Base-by-base conservation (phyloP, 2,797 vertebrate genomes). In the Anguilla obscura region DNA sequence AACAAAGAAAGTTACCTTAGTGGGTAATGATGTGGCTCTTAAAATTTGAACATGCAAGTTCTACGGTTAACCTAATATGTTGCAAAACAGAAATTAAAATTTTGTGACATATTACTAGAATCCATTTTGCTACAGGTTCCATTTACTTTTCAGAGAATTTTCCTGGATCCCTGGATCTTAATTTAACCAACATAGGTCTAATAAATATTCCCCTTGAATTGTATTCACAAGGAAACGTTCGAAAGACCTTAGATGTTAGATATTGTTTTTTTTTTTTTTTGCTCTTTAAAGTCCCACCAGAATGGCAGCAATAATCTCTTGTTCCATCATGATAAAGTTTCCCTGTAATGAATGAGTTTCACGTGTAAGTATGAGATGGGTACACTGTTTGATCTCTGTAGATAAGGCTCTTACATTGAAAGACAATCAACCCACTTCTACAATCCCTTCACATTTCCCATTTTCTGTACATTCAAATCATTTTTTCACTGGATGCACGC, bases 101-200 rank as follows among this genome's bases (percentile, higher is more conserved):
- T 60, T 60, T 60, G 2, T 14, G 12, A 16, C 56, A 60, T 21
- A 21, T 60, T 3, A n/a, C 60, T n/a, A 63, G 21, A 63, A 63
- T n/a, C 2, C 36, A 40, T 16, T 7, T 12, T 36, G 33, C 33
- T 14, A 14, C 16, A 30, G 8, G 27, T 27, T 30, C 66, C 7
- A 30, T 30, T 71, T 30, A 71, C 30, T 71, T 10, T 71, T 12
- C 24, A 76, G 74, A 40, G 33, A 16, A 76, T 76, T 14, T 76
- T n/a, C 14, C 16, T 40, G 14, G 30, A 76, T 12, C 74, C 74
- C 36, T 76, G 16, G 33, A 36, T n/a, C 33, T 36, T 40, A 71
- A 30, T 71, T 88, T 89, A 88, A 89, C 91, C 90, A 89, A 88
- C 83, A 87, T 84, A 24, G 85, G 90, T 91, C 89, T 91, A 89